Evolutionary conservation across 2,888 invertebrate species (phyloP).

Genomic region (Eristalis intricaria): DNA sequence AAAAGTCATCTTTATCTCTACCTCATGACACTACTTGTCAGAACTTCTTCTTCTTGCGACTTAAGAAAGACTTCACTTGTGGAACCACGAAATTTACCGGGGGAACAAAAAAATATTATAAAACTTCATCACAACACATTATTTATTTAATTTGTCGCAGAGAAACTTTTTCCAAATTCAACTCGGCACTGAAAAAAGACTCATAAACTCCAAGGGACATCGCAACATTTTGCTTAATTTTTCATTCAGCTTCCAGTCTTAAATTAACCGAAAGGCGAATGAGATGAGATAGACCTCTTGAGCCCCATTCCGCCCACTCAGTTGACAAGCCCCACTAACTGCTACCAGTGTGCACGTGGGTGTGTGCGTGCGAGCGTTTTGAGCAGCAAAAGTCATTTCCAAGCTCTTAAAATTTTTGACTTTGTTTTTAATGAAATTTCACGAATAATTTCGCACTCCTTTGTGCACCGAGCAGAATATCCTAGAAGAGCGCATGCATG

Average conservation of each 20-base stretch:
- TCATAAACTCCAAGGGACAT: background rate
- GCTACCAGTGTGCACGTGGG: background rate
- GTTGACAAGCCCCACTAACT: conserved; percentile 6
- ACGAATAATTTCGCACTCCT: conserved; percentile 41
- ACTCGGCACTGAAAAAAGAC: background rate
- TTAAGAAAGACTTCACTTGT: background rate
- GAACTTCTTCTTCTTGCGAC: background rate
- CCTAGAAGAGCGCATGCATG: conserved; percentile 11
- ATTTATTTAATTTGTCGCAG: background rate
- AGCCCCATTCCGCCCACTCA: background rate
- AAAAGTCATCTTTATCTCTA: background rate
- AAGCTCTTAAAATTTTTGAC: conserved; percentile 37
- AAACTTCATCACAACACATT: conserved; percentile 10
- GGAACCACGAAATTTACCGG: background rate
- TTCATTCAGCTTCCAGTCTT: conserved; percentile 12
- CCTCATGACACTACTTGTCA: background rate
- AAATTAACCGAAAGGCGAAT: conserved; percentile 8
- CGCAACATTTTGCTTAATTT: conserved; percentile 17
- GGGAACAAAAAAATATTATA: background rate
- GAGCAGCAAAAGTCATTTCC: conserved; percentile 32
- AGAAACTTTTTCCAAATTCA: conserved; percentile 18
- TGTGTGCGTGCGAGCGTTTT: background rate
- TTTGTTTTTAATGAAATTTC: conserved; percentile 63
- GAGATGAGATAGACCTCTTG: background rate
- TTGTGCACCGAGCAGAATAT: conserved; percentile 9